Evolutionary conservation across 2,113 vertebrate species (phyloP).

Genomic region (Puntigrus tetrazona): DNA sequence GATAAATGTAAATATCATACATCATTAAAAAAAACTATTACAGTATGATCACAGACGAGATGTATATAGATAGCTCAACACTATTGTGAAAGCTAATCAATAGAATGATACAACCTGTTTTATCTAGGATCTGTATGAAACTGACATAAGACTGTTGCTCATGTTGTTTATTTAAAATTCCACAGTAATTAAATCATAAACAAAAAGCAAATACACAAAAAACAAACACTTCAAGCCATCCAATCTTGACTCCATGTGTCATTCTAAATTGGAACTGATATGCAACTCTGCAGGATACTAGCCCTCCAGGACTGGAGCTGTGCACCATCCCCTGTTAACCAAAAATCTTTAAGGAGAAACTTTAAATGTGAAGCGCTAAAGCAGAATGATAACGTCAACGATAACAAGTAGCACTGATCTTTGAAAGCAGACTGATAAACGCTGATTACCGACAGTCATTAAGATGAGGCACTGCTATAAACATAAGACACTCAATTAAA

Average conservation of each 20-base stretch:
- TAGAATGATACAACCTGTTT: neutral
- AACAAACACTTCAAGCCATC: too few relatives aligned
- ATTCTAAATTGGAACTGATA: neutral
- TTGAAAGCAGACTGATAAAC: neutral
- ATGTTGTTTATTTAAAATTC: neutral
- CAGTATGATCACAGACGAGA: too few relatives aligned
- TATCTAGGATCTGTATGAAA: neutral
- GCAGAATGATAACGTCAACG: neutral
- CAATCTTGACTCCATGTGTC: too few relatives aligned
- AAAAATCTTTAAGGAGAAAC: neutral
- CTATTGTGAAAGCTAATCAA: too few relatives aligned
- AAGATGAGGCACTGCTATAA: slow-evolving; percentile 18
- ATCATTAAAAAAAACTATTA: too few relatives aligned
- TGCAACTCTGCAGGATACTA: neutral
- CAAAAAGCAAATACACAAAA: too few relatives aligned
- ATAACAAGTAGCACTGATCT: neutral
- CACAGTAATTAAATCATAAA: too few relatives aligned
- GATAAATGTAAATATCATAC: too few relatives aligned
- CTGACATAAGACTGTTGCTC: neutral
- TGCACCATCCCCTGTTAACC: neutral
- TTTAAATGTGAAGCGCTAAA: neutral
- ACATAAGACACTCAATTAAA: slow-evolving; percentile 26
- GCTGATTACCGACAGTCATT: slow-evolving; percentile 1
- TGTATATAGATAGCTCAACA: too few relatives aligned
- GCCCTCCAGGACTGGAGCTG: neutral